Conservation (phyloP, 2,888 invertebrate genomes). For the Pristionchus maxplancki region DNA sequence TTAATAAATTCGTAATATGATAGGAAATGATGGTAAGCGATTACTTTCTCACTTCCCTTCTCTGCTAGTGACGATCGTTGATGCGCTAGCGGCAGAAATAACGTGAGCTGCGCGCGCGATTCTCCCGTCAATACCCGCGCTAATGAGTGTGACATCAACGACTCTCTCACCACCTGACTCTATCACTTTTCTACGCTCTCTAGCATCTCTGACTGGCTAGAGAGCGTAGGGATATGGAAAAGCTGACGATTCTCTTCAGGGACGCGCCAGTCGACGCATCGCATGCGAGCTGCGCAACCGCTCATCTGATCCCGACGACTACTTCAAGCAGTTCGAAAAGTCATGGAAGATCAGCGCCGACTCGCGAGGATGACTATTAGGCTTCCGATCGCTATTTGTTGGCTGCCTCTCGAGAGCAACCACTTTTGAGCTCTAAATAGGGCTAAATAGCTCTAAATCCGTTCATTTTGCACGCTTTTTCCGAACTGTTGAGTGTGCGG, state of each 20-base stretch:
- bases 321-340: conserved; percentile 35
- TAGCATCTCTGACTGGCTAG: too few species aligned
- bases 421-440: too few species aligned
- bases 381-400: too few species aligned
- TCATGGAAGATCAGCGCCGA: background rate
- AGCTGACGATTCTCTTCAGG: too few species aligned
- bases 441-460: too few species aligned
- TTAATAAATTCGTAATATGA: too few species aligned
- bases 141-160: background rate
- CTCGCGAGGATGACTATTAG: background rate
- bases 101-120: background rate
- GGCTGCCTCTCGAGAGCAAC: too few species aligned
- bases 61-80: background rate
- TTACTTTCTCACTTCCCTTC: background rate
- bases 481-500: too few species aligned
- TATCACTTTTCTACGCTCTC: too few species aligned
- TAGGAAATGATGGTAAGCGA: too few species aligned
- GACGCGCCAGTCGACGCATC: background rate
- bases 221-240: too few species aligned
- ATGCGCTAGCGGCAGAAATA: background rate
- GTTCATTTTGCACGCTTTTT: too few species aligned
- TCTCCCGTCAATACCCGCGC: background rate
- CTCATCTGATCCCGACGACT: background rate
- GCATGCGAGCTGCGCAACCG: background rate
- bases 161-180: background rate